These are phyloP conservation scores for Sarcophaga bullata DNA, from an alignment of 1,140 invertebrate genomes.

Conservation along the genomic window DNA sequence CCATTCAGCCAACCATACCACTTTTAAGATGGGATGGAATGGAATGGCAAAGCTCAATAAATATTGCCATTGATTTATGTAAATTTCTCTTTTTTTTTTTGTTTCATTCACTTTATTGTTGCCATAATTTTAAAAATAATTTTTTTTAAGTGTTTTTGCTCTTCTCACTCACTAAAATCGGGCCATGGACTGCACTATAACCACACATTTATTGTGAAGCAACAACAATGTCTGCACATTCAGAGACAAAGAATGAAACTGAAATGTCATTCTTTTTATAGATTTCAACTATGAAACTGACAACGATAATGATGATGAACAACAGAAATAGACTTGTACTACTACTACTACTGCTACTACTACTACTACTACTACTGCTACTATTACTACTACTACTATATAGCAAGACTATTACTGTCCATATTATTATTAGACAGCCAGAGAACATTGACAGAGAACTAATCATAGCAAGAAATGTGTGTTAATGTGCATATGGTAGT, in stretches of 20 bases:
- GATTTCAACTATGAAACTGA: neutral
- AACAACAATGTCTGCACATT: no score
- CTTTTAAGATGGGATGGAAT: neutral
- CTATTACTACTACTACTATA: no score
- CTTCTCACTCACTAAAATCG: neutral
- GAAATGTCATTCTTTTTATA: slow-evolving; percentile 15
- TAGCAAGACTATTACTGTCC: neutral
- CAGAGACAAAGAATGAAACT: neutral
- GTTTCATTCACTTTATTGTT: neutral
- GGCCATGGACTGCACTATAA: neutral
- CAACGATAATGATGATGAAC: slow-evolving; percentile 19
- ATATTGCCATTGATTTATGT: slow-evolving; percentile 19
- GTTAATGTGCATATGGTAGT: neutral
- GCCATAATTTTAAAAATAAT: slow-evolving; percentile 1
- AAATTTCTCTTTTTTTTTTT: neutral
- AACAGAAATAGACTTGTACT: slow-evolving; percentile 15
- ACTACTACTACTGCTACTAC: neutral
- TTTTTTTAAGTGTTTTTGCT: neutral
- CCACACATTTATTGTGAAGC: neutral
- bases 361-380: neutral
- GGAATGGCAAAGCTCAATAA: slow-evolving; percentile 8
- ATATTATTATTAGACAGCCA: neutral
- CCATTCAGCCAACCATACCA: neutral
- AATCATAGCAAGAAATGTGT: neutral
- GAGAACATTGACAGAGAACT: neutral